Evolutionary conservation across 2,888 invertebrate species (phyloP).

Genomic region (Phyto melanocephala): DNA sequence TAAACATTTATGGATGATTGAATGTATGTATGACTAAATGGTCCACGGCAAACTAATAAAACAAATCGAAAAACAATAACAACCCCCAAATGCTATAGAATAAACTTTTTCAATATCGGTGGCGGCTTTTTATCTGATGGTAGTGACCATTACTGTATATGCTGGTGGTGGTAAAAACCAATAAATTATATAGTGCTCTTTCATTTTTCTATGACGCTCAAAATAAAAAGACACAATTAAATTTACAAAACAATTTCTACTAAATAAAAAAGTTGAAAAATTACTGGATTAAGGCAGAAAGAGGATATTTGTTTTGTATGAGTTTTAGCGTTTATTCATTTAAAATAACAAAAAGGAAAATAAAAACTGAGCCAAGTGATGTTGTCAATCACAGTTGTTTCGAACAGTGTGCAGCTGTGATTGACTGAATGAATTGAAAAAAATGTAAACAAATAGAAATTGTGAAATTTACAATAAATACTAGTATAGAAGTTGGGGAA

Average conservation of each 20-base stretch:
- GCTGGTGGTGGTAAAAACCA: conserved; percentile 23
- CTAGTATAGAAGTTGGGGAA: not conserved
- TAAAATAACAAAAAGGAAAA: not conserved
- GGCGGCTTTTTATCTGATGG: not conserved
- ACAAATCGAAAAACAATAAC: conserved; percentile 25
- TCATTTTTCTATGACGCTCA: not conserved
- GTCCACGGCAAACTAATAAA: conserved; percentile 25
- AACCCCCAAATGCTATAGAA: conserved; percentile 20
- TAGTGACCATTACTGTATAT: not conserved
- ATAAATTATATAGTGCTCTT: conserved; percentile 24
- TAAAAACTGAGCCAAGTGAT: not conserved
- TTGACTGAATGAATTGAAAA: too few relatives aligned
- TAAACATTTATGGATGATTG: conserved; percentile 1
- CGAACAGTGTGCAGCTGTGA: not conserved
- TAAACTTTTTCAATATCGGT: conserved; percentile 39
- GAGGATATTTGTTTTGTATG: not conserved
- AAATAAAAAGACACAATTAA: conserved; percentile 34
- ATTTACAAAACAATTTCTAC: conserved; percentile 46
- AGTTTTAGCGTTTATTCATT: not conserved
- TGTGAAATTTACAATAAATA: not conserved
- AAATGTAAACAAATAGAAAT: not conserved
- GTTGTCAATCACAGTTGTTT: conserved; percentile 4
- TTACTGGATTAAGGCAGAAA: conserved; percentile 14
- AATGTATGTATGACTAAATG: conserved; percentile 14
- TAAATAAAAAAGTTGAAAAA: too few relatives aligned